These are phyloP conservation scores for Labrus mixtus DNA, from an alignment of 2,113 vertebrate species.

Conservation along the genomic window DNA sequence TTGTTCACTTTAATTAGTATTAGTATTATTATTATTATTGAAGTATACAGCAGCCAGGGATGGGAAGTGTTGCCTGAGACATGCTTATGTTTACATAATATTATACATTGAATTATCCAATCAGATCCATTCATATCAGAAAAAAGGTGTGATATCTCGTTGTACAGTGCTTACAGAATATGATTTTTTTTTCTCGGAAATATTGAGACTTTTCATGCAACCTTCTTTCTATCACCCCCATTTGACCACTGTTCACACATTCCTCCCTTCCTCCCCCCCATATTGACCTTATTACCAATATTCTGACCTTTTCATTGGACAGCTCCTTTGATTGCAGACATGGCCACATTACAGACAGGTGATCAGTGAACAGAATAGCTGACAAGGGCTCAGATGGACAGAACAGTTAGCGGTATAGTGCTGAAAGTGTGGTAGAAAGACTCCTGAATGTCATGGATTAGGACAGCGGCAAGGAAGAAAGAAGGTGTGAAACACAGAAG, in stretches of 20 bases:
- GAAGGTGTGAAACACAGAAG: conserved; percentile 59
- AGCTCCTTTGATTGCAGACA: conserved; percentile 63
- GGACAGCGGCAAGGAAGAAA: conserved; percentile 48
- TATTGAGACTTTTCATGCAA: conserved; percentile 35
- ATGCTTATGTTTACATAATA: neutral
- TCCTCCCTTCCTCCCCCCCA: conserved; percentile 21
- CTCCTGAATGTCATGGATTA: conserved; percentile 71
- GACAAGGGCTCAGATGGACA: conserved; percentile 78
- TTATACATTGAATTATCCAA: neutral
- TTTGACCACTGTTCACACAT: conserved; percentile 7
- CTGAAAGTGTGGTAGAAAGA: conserved; percentile 35
- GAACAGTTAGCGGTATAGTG: conserved; percentile 61
- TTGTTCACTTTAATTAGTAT: too few species aligned
- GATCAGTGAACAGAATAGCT: conserved; percentile 77
- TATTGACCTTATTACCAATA: conserved; percentile 78
- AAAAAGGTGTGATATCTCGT: neutral
- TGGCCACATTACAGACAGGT: conserved; percentile 73
- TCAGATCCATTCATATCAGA: neutral
- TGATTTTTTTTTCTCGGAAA: conserved; percentile 27
- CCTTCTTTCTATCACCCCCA: conserved; percentile 34
- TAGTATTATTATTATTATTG: too few species aligned
- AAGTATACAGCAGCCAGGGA: neutral
- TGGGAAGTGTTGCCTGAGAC: neutral
- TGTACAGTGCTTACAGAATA: too few species aligned
- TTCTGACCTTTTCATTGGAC: conserved; percentile 76